Evolutionary conservation across 2,888 invertebrate species (phyloP), one percentile per base, ranked within the genome.

Genomic region (Hymenopus coronatus): DNA sequence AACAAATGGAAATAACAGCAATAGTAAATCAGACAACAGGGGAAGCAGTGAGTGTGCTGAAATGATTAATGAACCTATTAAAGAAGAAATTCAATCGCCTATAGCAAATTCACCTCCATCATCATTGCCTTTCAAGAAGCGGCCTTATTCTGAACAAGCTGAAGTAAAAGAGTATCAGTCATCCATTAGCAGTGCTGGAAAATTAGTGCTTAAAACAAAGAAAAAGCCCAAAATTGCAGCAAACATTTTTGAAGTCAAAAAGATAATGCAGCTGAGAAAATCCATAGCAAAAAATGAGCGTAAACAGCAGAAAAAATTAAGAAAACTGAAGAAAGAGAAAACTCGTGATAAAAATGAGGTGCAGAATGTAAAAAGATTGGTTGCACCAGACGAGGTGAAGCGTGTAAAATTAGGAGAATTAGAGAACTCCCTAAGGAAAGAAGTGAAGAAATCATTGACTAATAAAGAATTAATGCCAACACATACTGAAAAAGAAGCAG

Each of bases 151-250:
- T 40, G 85, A 83, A 46, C 46, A 84, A 9, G 30, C 83, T 83
- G 46, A 83, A 33, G 70, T 86, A 27, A 86, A 27, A 46, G 86
- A 91, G 91, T 12, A 92, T 92, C 90, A 92, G 91, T 85, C 88
- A 92, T 2, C 90, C 91, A 33, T 93, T 93, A 90, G 91, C 91
- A 25, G 94, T 93, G 91, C 93, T 93, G 9, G 91, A 93, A 87
- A 92, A 93, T 15, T 92, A 94, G 91, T 92, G 94, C 6, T 94
- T 9, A 94, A 94, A 9, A 87, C 81, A 25, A 91, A 95, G 46
- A 96, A 95, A 90, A 96, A 96, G 92, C 96, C 96, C 0, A 96
- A 96, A 93, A 95, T 96, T 89, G 96, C 96, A 0, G 95, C 95
- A 0, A 96, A 96, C 92, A 94, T 96, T 84, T 94, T 94, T 91